Evolutionary conservation across 2,888 invertebrate species (phyloP), one percentile per base, ranked within the genome.

Genomic region (Andrena chrysosceles): DNA sequence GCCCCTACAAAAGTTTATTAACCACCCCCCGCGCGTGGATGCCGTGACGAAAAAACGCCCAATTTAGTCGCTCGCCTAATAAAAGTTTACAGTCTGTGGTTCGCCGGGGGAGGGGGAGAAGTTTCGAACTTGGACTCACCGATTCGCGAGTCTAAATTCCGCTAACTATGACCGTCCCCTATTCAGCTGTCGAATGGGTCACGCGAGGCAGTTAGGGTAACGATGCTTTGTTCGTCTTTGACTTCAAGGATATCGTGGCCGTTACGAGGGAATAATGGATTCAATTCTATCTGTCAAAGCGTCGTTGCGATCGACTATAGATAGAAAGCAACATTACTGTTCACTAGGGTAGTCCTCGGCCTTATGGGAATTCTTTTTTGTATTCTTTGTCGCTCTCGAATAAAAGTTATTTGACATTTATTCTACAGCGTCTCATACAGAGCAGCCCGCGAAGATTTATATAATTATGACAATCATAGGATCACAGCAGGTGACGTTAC

Each of bases 1-100:
- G 69, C 48, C 85, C 67, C 76, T 63, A 10, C 56, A 60, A 78
- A 86, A 86, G 83, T 87, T 87, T 87, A 86, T 87, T 86, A 87
- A 87, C 86, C 81, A 54, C 64, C 33, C 60, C 56, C 64, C 54
- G 54, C 77, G 75, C 62, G 77, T 56, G 54, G 69, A 77, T 84
- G 67, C 72, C 82, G 70, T 73, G 83, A 76, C 77, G 75, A 29
- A 73, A 64, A 73, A 81, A 84, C 60, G 71, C 35, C 42, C 54
- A 75, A 83, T 86, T 85, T 72, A 81, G 70, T 54, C 67, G 71
- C 70, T 49, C 64, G 81, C 63, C 77, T 83, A 76, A 80, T 85
- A 85, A 87, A 87, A 82, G 67, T 85, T 87, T 85, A 85, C 76
- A 68, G 69, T 23, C 69, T 62, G 33, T 42, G 73, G 63, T 26